phyloP scores from a whole-genome alignment of 2,113 vertebrate species.

The Todiramphus saurophagus region DNA sequence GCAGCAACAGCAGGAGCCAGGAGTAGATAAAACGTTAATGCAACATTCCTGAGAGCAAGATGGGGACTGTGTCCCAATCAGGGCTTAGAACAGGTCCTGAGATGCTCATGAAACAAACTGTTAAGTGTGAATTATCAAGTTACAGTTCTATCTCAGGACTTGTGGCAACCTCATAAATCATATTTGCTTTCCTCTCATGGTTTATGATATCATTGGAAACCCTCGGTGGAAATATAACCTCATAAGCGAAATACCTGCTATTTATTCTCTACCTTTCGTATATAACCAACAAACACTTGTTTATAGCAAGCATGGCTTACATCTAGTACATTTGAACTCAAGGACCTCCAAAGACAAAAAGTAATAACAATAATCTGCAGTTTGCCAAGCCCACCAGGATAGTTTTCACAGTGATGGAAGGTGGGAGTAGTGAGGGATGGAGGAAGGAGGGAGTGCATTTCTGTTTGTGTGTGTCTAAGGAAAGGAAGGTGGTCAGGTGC shows the following conservation, averaged over 20 bases:
- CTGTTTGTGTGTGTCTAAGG: background rate
- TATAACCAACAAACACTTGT: constrained; percentile 38
- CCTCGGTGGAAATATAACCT: constrained; percentile 1
- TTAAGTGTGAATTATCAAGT: constrained; percentile 1
- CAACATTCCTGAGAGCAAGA: background rate
- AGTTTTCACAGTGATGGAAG: background rate
- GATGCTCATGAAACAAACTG: background rate
- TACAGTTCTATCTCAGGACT: background rate
- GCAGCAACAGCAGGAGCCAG: constrained; percentile 10
- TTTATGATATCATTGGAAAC: background rate
- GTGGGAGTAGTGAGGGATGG: background rate
- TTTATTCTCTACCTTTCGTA: constrained; percentile 14
- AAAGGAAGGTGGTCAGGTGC: background rate
- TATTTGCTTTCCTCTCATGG: background rate
- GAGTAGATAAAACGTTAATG: constrained; percentile 36
- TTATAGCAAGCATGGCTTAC: constrained; percentile 42
- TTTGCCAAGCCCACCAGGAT: background rate
- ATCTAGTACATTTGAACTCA: constrained; percentile 55
- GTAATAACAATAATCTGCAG: constrained; percentile 29
- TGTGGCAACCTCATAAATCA: background rate
- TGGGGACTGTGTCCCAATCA: background rate
- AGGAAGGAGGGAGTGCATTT: background rate
- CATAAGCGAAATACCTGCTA: background rate
- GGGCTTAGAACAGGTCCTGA: background rate
- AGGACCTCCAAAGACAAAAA: constrained; percentile 52